These are phyloP conservation scores for Drosophila algonquin DNA, from an alignment of 2,888 invertebrate genomes.

Conservation along the genomic window DNA sequence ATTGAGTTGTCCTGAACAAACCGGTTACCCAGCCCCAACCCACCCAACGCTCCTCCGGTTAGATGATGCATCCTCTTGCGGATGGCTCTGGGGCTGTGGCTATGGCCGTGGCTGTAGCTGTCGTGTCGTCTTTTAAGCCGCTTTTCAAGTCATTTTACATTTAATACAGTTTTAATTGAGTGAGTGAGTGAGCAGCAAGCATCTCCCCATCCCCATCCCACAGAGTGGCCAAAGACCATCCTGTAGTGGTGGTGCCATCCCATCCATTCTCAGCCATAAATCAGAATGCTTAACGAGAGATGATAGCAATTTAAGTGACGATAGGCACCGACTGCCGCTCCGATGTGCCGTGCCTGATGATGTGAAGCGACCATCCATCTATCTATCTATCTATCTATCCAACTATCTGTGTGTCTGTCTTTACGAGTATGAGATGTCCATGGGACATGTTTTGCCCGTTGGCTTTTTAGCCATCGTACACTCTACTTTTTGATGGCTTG, in stretches of 20 bases:
- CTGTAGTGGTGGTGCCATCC: no score
- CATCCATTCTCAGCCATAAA: slow-evolving; percentile 33
- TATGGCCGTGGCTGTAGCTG: slow-evolving; percentile 9
- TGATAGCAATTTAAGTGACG: slow-evolving; percentile 61
- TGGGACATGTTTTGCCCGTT: slow-evolving; percentile 51
- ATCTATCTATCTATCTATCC: not conserved
- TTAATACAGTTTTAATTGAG: slow-evolving; percentile 76
- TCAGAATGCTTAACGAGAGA: slow-evolving; percentile 65
- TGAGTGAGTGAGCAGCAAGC: slow-evolving; percentile 34
- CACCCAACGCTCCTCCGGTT: not conserved
- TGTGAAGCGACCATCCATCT: not conserved
- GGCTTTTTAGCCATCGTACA: slow-evolving; percentile 22
- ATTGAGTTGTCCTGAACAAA: slow-evolving; percentile 66
- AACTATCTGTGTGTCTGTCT: not conserved
- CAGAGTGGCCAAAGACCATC: no score
- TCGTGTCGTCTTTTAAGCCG: slow-evolving; percentile 34
- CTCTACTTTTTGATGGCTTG: not conserved
- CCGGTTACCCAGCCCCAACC: slow-evolving; percentile 42
- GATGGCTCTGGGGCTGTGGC: not conserved
- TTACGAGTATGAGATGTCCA: not conserved
- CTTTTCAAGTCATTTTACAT: slow-evolving; percentile 67
- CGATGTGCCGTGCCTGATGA: slow-evolving; percentile 18
- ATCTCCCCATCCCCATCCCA: not conserved
- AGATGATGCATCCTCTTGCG: slow-evolving; percentile 22
- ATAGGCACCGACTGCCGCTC: slow-evolving; percentile 8